Base-by-base conservation (phyloP, 1,140 invertebrate genomes). In the Mya arenaria region DNA sequence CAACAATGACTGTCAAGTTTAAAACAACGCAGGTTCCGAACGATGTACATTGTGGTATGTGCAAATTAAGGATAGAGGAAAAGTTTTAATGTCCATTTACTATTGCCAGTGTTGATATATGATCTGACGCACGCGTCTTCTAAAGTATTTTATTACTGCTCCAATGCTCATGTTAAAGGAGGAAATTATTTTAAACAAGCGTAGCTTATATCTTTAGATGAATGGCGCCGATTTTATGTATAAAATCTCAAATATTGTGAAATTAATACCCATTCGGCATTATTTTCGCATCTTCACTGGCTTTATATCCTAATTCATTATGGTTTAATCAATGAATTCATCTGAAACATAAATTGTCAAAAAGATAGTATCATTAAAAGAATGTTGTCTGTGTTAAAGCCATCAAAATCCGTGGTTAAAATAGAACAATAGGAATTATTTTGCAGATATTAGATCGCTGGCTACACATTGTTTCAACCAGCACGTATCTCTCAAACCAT, bases 181-280 rank as follows among this genome's bases (percentile, higher is more conserved):
- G 73, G 56, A 65, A 65, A 65, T 75, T 41, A 63, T 75, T 44
- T 75, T 23, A 17, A 62, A 63, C 73, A 63, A 63, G 39, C 19
- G 19, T 17, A 48, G n/a, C 55, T 63, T 65, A 44, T 62, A 30
- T 19, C 73, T 3, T 63, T 0, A 65, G 73, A 41, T 63, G 41
- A 44, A n/a, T 60, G 73, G 73, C 73, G 73, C 73, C 73, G 58
- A 75, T 63, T 75, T 44, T 34, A 28, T 62, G 23, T 75, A 75
- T 75, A 75, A 75, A 75, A 75, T 75, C 56, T 62, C 58, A 65
- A 41, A 75, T 44, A 44, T 75, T 63, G 58, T 75, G 73, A 75
- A 75, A 63, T 75, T 75, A 75, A 75, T 75, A 75, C 60, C 37
- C 39, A 23, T 17, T n/a, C 48, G 25, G 48, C 25, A 52, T 52